phyloP scores from a whole-genome alignment of 2,797 vertebrate genomes.

The Nannoperca australis region DNA sequence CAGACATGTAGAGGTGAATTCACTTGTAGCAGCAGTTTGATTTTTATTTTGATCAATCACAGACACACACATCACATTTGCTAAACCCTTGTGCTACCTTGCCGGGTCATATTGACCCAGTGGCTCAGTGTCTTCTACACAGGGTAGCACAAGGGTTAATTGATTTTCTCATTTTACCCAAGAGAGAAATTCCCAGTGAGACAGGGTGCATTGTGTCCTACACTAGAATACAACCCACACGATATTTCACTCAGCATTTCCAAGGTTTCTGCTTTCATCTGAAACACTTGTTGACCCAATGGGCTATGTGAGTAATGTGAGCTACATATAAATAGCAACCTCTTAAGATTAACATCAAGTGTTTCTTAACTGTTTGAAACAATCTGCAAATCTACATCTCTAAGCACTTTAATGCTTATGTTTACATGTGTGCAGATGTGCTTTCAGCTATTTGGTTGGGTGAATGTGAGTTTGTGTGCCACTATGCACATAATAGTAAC shows the following conservation, averaged over 20 bases:
- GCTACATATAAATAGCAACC: neutral
- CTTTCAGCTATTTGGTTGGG: neutral
- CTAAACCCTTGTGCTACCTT: neutral
- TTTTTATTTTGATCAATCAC: constrained; percentile 8
- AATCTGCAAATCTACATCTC: neutral
- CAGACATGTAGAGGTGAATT: neutral
- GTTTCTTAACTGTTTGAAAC: neutral
- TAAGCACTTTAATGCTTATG: neutral
- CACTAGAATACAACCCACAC: constrained; percentile 5
- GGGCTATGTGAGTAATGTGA: neutral
- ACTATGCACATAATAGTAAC: neutral
- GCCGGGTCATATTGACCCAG: no score
- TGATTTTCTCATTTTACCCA: constrained; percentile 21
- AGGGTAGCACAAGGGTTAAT: neutral
- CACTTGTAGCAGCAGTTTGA: neutral
- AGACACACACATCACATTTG: constrained; percentile 10
- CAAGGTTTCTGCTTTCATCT: constrained; percentile 16
- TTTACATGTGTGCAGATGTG: neutral
- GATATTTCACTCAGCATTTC: neutral
- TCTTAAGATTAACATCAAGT: neutral
- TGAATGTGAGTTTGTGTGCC: neutral
- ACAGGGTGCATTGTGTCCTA: neutral
- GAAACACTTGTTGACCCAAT: neutral
- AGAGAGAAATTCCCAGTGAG: constrained; percentile 11
- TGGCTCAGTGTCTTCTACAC: no score